Percentiles rank a stretch among this genome's conserved stretches.
phyloP scores from a whole-genome alignment of 2,888 invertebrate genomes.

The Dryomyza anilis region DNA sequence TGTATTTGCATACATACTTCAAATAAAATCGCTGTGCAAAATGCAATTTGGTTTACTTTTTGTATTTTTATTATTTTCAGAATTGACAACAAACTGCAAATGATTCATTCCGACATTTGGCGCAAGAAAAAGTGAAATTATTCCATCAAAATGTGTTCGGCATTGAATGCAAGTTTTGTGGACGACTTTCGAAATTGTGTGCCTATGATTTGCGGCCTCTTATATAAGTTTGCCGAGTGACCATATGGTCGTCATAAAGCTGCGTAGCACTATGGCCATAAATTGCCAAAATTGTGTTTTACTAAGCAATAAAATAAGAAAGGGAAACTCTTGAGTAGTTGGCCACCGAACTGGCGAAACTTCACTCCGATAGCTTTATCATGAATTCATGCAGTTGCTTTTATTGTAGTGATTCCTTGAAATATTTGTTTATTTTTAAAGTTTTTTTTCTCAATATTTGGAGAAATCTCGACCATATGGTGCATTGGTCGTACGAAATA shows the following conservation, averaged over 20 bases:
- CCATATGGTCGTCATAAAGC: conserved; percentile 16
- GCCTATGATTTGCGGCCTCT: conserved; percentile 3
- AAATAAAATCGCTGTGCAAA: background rate
- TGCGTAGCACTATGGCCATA: no score
- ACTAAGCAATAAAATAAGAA: background rate
- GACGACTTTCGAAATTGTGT: no score
- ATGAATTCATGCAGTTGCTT: no score
- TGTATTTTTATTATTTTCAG: background rate
- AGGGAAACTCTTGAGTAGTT: background rate
- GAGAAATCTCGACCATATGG: no score
- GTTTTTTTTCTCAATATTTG: no score
- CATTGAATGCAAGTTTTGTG: background rate
- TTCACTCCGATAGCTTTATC: no score
- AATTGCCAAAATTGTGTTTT: background rate
- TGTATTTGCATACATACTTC: background rate
- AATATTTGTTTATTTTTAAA: no score
- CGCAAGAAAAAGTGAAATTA: background rate
- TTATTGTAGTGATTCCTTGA: no score
- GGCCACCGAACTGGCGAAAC: no score
- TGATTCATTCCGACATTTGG: background rate
- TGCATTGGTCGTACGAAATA: no score
- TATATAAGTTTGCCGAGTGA: background rate
- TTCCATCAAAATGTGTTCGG: background rate
- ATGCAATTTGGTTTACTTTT: no score
- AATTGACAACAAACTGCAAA: background rate